Evolutionary conservation across 37 sponge, comb jelly and placozoan species (phyloP), one percentile per base, ranked within the genome.

Genomic region (Eunapius fragilis): DNA sequence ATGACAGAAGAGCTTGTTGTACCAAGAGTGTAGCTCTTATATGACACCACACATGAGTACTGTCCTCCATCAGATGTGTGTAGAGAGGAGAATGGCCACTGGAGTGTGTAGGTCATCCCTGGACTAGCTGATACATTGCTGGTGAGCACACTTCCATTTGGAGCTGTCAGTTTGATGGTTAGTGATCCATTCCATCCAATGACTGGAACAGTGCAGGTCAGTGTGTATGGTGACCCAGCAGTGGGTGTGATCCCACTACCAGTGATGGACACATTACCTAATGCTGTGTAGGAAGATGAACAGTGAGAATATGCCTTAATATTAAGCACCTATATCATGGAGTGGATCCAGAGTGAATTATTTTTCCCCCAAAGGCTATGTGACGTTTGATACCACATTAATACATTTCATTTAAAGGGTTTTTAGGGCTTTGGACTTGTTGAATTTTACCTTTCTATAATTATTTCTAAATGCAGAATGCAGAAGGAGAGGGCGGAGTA

Each of bases 161-260:
- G 7, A 58, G 58, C 58, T 67, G 72, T 35, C 87, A 81, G 81
- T 70, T 81, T 24, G 11, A 87, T 23, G 36, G 13, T 19, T 3
- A 82, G 87, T 13, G 28, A 0, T 19, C 35, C 26, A 74, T 41
- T 68, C 75, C 24, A 68, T 75, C 13, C 82, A 17, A 67, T 25
- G 25, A 75, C 82, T 24, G 82, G 25, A 24, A 38, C 75, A 77
- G 26, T 83, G 45, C 88, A 88, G 25, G 68, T 82, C 30, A 78
- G 71, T 17, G 88, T 33, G 78, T 50, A 72, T 70, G 78, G n/a
- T 38, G n/a, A 45, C 31, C 88, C 88, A 82, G 88, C 78, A 35
- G 31, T 27, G 25, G 83, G 58, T 58, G 58, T 58, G 58, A 19
- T 58, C 58, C 14, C 58, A 58, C 58, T 58, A 58, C 58, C 58